phyloP scores from a whole-genome alignment of 2,888 invertebrate species.

The Watsonalla cultraria region DNA sequence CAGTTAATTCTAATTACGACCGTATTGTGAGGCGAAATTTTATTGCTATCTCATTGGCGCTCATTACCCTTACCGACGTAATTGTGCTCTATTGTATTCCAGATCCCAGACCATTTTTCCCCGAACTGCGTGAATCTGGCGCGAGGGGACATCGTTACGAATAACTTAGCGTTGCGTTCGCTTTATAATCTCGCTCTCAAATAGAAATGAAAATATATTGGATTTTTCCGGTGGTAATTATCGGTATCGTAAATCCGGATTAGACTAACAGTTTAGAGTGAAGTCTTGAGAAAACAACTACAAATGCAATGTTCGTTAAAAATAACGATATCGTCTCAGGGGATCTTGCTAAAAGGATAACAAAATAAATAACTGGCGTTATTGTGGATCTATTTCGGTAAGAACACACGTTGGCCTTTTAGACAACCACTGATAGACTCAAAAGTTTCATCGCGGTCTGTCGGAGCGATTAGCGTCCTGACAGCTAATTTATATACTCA shows the following conservation, averaged over 20 bases:
- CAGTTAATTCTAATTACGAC: conserved; percentile 76
- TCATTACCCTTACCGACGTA: conserved; percentile 61
- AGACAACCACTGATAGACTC: conserved; percentile 72
- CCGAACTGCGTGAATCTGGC: conserved; percentile 65
- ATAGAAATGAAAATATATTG: conserved; percentile 6
- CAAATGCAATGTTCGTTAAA: conserved; percentile 48
- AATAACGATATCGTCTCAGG: conserved; percentile 43
- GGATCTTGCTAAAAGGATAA: conserved; percentile 63
- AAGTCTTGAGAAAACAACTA: conserved; percentile 43
- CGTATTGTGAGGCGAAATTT: conserved; percentile 72
- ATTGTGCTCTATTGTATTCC: conserved; percentile 67
- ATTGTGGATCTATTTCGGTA: conserved; percentile 65
- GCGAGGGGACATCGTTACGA: conserved; percentile 49
- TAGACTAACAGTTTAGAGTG: conserved; percentile 26
- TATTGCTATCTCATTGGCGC: conserved; percentile 75
- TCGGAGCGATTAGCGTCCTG: conserved; percentile 74
- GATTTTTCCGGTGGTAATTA: conserved; percentile 7
- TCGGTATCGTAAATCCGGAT: conserved; percentile 6
- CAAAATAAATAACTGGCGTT: conserved; percentile 57
- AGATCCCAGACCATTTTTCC: conserved; percentile 55
- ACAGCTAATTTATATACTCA: conserved; percentile 78
- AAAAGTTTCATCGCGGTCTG: conserved; percentile 76
- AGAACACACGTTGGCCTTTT: conserved; percentile 56
- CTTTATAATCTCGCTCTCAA: conserved; percentile 23
- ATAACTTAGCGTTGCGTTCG: conserved; percentile 35